phyloP scores from a whole-genome alignment of 2,113 vertebrate genomes.

The Pseudopodoces humilis region DNA sequence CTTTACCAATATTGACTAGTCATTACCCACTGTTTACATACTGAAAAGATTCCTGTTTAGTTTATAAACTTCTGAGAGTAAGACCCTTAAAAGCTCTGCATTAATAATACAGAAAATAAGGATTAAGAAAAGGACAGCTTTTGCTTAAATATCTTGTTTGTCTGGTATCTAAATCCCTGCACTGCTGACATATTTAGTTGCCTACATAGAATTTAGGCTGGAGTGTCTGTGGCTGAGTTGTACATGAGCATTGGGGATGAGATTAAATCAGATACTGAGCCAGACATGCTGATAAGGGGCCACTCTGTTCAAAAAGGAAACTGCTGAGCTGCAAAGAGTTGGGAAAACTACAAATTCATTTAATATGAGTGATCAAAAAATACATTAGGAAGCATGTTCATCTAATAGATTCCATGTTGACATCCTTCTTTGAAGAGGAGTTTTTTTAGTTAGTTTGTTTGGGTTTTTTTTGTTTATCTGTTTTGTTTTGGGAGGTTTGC shows the following conservation, averaged over 20 bases:
- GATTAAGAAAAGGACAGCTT: not conserved
- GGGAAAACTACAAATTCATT: not conserved
- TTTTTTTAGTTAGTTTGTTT: too few relatives aligned
- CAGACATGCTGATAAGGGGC: not conserved
- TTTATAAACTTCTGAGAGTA: not conserved
- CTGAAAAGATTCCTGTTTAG: not conserved
- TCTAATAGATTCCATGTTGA: not conserved
- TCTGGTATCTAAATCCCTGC: not conserved
- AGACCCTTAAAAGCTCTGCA: not conserved
- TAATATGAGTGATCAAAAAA: not conserved
- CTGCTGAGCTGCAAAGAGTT: not conserved
- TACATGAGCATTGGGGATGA: not conserved
- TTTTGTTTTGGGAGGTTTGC: not conserved
- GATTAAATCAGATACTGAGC: not conserved
- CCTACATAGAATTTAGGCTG: not conserved
- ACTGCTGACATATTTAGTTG: not conserved
- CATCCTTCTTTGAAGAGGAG: not conserved
- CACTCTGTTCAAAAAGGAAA: not conserved
- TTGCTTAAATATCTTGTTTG: conserved; percentile 15
- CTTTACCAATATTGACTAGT: conserved; percentile 35
- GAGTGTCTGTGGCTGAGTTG: not conserved
- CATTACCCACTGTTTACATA: conserved; percentile 38
- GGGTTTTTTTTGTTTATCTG: not conserved
- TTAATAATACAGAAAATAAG: conserved; percentile 14
- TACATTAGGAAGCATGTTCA: not conserved